phyloP scores from a whole-genome alignment of 2,888 invertebrate genomes.

The Ennomos erosarius region DNA sequence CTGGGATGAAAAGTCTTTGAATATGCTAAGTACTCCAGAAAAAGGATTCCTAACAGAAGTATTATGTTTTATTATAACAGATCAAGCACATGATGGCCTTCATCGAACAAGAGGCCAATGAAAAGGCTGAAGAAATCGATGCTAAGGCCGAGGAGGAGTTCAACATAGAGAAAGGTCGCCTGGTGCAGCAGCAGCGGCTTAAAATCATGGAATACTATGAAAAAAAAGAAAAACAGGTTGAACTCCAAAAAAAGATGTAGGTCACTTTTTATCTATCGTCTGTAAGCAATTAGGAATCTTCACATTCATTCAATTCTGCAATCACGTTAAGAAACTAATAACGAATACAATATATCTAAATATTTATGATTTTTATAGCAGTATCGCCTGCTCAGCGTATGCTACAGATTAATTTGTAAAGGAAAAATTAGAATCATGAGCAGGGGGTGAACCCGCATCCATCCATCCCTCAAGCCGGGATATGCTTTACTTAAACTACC shows the following conservation, averaged over 20 bases:
- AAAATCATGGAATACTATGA: conserved; percentile 99
- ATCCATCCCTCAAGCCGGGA: no score
- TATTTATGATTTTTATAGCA: no score
- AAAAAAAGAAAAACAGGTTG: conserved; percentile 99
- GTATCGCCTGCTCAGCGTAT: no score
- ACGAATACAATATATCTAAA: no score
- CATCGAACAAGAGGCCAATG: conserved; percentile 99
- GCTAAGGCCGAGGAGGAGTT: conserved; percentile 99
- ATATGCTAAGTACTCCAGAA: conserved; percentile 14
- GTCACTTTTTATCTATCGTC: conserved; percentile 50
- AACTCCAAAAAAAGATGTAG: conserved; percentile 99
- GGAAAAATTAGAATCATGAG: no score
- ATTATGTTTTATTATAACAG: conserved; percentile 82
- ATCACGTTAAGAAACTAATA: background rate
- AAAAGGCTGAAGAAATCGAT: conserved; percentile 99
- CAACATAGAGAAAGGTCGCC: conserved; percentile 99
- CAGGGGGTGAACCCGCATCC: no score
- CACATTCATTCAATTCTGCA: background rate
- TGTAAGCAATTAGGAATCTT: background rate
- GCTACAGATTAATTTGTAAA: no score
- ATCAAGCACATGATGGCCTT: conserved; percentile 99
- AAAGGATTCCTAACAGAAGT: conserved; percentile 35
- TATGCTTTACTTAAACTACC: no score
- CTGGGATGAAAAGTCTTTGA: conserved; percentile 17
- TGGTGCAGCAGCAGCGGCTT: conserved; percentile 98